A percentile compares a stretch with the other conserved stretches of the same genome.
Evolutionary conservation across 2,888 invertebrate genomes (phyloP).

Genomic region (Leptinotarsa rubiginosa): DNA sequence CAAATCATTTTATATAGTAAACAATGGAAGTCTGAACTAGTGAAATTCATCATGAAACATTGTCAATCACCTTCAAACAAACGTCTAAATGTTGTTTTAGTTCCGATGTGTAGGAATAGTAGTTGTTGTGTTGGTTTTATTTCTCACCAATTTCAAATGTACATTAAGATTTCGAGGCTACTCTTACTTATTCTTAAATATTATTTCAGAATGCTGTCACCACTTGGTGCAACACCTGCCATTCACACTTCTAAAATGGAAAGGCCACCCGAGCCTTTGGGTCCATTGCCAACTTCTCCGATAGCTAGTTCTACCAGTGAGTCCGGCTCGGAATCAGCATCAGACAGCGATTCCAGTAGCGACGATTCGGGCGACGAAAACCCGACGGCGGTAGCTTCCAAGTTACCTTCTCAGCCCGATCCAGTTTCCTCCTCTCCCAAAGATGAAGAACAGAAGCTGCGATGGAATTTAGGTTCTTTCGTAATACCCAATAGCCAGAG

Average conservation of each 20-base stretch:
- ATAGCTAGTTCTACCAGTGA: slow-evolving; percentile 74
- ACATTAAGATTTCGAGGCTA: too few species aligned
- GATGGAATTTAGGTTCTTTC: slow-evolving; percentile 66
- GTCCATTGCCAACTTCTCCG: slow-evolving; percentile 64
- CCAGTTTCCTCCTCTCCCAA: slow-evolving; percentile 57
- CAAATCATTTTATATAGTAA: too few species aligned
- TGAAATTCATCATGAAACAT: too few species aligned
- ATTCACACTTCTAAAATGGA: slow-evolving; percentile 53
- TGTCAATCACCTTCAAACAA: too few species aligned
- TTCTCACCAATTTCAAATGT: too few species aligned
- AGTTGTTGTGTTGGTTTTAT: too few species aligned
- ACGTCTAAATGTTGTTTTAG: too few species aligned
- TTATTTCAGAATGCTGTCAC: slow-evolving; percentile 66
- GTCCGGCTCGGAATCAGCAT: slow-evolving; percentile 73
- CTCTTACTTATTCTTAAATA: neutral
- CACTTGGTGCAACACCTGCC: slow-evolving; percentile 70
- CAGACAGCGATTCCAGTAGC: slow-evolving; percentile 69
- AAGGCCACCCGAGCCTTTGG: slow-evolving; percentile 50
- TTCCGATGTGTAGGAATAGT: too few species aligned
- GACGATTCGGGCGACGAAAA: slow-evolving; percentile 69
- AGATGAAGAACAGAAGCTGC: slow-evolving; percentile 66
- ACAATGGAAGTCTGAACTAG: too few species aligned
- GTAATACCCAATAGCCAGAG: slow-evolving; percentile 50
- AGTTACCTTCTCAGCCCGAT: neutral
- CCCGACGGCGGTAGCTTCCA: slow-evolving; percentile 41